Percentiles rank a stretch among this genome's conserved stretches.
phyloP scores from a whole-genome alignment of 2,888 invertebrate species.

The Drosophila suboccidentalis region DNA sequence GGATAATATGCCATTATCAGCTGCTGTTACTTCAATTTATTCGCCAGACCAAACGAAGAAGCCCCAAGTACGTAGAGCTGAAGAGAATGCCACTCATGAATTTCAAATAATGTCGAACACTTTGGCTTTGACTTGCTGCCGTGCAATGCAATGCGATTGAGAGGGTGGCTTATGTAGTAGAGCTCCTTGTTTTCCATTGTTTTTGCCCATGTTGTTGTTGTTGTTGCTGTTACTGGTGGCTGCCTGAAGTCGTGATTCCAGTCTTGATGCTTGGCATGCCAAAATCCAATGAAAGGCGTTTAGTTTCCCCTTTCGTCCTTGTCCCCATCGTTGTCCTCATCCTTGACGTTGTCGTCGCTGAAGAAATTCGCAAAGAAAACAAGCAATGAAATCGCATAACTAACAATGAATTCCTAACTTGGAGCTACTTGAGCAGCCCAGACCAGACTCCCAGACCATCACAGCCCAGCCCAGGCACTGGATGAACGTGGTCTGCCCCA shows the following conservation, averaged over 20 bases:
- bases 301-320: conserved; percentile 48
- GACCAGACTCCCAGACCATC: conserved; percentile 24
- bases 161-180: conserved; percentile 35
- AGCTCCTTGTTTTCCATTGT: conserved; percentile 21
- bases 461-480: conserved; percentile 13
- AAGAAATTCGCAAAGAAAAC: conserved; percentile 74
- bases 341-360: conserved; percentile 39
- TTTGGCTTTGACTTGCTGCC: conserved; percentile 76
- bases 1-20: conserved; percentile 74
- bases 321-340: conserved; percentile 10
- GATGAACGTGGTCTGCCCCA: conserved; percentile 64
- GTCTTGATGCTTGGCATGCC: conserved; percentile 75
- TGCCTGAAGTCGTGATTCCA: conserved; percentile 71
- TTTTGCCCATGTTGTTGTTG: conserved; percentile 32
- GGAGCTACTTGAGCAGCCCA: conserved; percentile 69
- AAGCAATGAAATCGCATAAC: conserved; percentile 81
- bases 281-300: conserved; percentile 79
- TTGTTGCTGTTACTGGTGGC: conserved; percentile 26
- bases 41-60: conserved; percentile 52
- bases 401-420: conserved; percentile 76
- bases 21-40: conserved; percentile 75
- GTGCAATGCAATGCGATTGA: conserved; percentile 69
- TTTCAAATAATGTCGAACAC: conserved; percentile 81
- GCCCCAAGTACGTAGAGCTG: conserved; percentile 10
- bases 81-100: conserved; percentile 74